These are phyloP conservation scores for Clarias gariepinus DNA, from an alignment of 2,113 vertebrate genomes.

Conservation along the genomic window DNA sequence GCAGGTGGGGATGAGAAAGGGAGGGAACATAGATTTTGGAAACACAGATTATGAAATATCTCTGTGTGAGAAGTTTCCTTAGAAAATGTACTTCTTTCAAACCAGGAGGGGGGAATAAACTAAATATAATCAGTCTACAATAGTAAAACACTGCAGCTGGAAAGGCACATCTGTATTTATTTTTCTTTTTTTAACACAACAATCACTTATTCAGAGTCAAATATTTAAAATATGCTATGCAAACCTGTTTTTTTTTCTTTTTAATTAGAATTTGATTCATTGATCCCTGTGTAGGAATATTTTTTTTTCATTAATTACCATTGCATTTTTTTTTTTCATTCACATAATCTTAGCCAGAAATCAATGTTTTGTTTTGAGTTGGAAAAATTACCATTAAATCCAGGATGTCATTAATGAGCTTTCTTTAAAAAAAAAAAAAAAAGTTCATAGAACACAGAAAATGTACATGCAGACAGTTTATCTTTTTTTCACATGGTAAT, in stretches of 20 bases:
- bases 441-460: neutral
- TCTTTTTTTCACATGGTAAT: neutral
- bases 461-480: neutral
- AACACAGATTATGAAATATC: conserved; percentile 16
- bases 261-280: neutral
- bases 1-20: neutral
- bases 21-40: neutral
- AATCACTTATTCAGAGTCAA: neutral
- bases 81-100: conserved; percentile 32
- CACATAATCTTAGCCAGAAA: neutral
- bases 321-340: neutral
- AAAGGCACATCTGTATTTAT: neutral
- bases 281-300: neutral
- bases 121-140: neutral
- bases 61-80: conserved; percentile 25
- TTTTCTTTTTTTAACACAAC: neutral
- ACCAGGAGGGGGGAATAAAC: conserved; percentile 8
- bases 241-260: neutral
- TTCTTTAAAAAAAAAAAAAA: no score
- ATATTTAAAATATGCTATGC: neutral
- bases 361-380: neutral
- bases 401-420: neutral
- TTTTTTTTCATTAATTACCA: neutral
- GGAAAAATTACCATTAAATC: neutral
- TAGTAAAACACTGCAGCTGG: neutral